A percentile compares a stretch with the other conserved stretches of the same genome.
phyloP scores from a whole-genome alignment of 2,888 invertebrate species.

The Agrotis clavis region DNA sequence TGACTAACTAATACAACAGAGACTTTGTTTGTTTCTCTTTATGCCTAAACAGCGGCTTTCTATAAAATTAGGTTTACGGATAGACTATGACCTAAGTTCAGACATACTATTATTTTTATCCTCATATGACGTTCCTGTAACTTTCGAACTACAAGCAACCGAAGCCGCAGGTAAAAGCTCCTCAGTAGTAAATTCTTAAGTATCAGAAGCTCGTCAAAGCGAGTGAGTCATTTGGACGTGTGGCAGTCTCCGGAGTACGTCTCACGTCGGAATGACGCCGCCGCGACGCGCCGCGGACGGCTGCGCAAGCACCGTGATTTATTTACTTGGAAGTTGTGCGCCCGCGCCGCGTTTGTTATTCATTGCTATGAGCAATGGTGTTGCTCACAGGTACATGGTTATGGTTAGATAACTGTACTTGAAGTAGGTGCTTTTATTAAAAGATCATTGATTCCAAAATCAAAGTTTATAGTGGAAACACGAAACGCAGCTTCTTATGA shows the following conservation, averaged over 20 bases:
- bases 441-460: conserved; percentile 10
- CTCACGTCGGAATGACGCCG: conserved; percentile 44
- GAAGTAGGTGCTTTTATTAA: background rate
- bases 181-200: conserved; percentile 35
- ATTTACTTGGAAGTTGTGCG: conserved; percentile 66
- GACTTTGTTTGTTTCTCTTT: no score
- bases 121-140: no score
- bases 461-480: no score
- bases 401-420: conserved; percentile 18
- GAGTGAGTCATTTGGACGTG: conserved; percentile 73
- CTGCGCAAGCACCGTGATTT: conserved; percentile 71
- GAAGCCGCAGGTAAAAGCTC: no score
- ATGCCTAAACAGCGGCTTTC: no score
- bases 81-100: no score
- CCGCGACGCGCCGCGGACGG: conserved; percentile 64
- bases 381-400: conserved; percentile 29
- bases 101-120: no score
- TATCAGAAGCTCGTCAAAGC: conserved; percentile 55
- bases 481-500: no score
- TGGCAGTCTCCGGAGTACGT: conserved; percentile 66
- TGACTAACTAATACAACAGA: no score
- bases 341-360: conserved; percentile 65
- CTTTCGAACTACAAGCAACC: no score
- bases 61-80: no score
- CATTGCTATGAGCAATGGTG: conserved; percentile 61